Conservation (phyloP, 2,797 vertebrate species). For the Sardinella longiceps region DNA sequence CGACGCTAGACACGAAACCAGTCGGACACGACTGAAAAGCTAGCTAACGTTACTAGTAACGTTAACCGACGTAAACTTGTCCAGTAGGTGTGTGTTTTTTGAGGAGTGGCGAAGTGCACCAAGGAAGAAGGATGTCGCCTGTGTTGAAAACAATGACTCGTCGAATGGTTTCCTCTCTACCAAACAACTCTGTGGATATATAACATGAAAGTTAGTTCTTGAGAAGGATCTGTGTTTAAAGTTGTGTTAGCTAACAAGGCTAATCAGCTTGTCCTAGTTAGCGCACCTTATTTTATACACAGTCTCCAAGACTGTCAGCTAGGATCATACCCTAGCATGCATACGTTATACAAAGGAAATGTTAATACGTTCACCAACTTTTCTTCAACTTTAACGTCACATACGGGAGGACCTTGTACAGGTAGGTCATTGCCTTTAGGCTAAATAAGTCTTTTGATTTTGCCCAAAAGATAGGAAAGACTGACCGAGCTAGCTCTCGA, state of each 20-base stretch:
- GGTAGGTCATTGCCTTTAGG: neutral
- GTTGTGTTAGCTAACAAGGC: neutral
- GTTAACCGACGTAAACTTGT: conserved; percentile 8
- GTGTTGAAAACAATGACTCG: conserved; percentile 21
- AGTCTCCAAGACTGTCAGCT: neutral
- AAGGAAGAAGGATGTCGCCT: conserved; percentile 20
- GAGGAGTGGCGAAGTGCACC: conserved; percentile 12
- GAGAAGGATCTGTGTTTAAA: neutral
- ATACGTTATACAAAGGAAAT: neutral
- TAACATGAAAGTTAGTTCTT: neutral
- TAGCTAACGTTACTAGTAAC: neutral
- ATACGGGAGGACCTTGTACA: neutral
- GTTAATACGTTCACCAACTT: neutral
- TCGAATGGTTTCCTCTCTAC: conserved; percentile 17
- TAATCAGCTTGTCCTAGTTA: conserved; percentile 14
- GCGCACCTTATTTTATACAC: neutral
- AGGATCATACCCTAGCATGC: conserved; percentile 4
- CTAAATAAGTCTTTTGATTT: neutral
- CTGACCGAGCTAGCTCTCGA: neutral
- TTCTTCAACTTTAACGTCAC: neutral
- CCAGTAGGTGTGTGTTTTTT: neutral
- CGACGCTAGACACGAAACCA: neutral
- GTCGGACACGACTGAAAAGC: neutral
- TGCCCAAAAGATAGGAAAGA: neutral
- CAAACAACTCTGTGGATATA: neutral